Conservation (phyloP, 2,888 invertebrate genomes). For the Sericinus montela region DNA sequence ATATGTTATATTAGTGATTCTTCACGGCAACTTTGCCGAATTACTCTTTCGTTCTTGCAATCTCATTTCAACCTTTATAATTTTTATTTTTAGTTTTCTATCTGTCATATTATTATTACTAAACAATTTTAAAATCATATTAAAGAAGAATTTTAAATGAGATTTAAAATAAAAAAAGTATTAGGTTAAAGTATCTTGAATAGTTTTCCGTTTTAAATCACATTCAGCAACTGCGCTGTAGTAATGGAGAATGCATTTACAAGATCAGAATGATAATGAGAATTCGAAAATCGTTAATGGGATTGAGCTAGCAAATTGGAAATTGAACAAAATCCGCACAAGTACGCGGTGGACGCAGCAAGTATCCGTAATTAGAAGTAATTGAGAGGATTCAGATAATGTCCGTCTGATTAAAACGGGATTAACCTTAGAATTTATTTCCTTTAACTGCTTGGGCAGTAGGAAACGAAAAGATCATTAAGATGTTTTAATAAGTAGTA, state of each 20-base stretch:
- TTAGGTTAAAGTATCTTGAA: no score
- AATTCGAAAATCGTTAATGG: conserved; percentile 62
- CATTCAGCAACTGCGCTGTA: conserved; percentile 24
- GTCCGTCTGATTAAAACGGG: conserved; percentile 61
- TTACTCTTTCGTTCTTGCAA: no score
- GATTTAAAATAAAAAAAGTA: no score
- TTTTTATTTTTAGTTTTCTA: no score
- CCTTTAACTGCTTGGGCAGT: conserved; percentile 16
- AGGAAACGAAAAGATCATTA: conserved; percentile 11
- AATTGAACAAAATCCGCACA: conserved; percentile 63
- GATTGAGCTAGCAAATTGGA: conserved; percentile 68
- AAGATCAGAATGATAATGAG: conserved; percentile 45
- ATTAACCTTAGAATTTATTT: conserved; percentile 47
- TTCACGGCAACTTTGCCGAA: no score
- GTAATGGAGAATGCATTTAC: conserved; percentile 7
- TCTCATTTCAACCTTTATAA: no score
- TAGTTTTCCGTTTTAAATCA: no score
- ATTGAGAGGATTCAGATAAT: conserved; percentile 54
- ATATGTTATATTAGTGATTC: no score
- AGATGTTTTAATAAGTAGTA: conserved; percentile 9
- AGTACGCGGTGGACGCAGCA: conserved; percentile 64
- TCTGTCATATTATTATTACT: no score
- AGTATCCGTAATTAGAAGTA: conserved; percentile 71
- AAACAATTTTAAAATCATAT: no score
- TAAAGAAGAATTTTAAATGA: no score